A percentile compares a stretch with the other conserved stretches of the same genome.
Evolutionary conservation across 1,140 invertebrate species (phyloP).

Genomic region (roundworm (Caenorhabditis elegans)): DNA sequence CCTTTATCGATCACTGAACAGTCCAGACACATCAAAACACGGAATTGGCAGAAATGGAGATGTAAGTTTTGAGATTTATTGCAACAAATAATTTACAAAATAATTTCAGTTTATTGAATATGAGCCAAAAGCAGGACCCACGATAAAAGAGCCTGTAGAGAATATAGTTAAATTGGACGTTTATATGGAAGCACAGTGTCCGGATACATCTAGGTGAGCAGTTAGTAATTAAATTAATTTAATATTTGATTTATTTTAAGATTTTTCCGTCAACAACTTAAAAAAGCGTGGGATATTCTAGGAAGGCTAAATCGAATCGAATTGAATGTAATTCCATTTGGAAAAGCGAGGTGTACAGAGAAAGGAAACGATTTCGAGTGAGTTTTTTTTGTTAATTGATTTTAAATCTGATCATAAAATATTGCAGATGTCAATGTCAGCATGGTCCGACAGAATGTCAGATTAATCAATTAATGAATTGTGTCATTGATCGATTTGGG

Average conservation of each 20-base stretch:
- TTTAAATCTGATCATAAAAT: not conserved
- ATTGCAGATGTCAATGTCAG: conserved; percentile 59
- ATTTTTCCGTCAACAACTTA: conserved; percentile 59
- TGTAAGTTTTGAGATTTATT: not conserved
- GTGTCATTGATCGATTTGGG: conserved; percentile 56
- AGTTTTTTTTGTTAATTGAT: conserved; percentile 23
- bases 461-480: conserved; percentile 66
- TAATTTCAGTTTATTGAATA: conserved; percentile 10
- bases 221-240: not conserved
- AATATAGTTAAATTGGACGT: conserved; percentile 50
- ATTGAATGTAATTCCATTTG: conserved; percentile 61
- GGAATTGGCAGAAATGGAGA: conserved; percentile 5
- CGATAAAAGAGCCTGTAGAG: not conserved
- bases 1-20: not conserved
- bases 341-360: conserved; percentile 62
- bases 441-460: conserved; percentile 61
- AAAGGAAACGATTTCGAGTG: conserved; percentile 57
- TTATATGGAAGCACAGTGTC: conserved; percentile 65
- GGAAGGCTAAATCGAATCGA: conserved; percentile 52
- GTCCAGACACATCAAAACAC: not conserved
- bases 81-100: not conserved
- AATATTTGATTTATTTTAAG: not conserved
- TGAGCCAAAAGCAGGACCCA: not conserved
- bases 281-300: conserved; percentile 57
- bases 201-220: conserved; percentile 56